Evolutionary conservation across 2,888 invertebrate genomes (phyloP), one percentile per base, ranked within the genome.

Genomic region (Ceramica pisi): DNA sequence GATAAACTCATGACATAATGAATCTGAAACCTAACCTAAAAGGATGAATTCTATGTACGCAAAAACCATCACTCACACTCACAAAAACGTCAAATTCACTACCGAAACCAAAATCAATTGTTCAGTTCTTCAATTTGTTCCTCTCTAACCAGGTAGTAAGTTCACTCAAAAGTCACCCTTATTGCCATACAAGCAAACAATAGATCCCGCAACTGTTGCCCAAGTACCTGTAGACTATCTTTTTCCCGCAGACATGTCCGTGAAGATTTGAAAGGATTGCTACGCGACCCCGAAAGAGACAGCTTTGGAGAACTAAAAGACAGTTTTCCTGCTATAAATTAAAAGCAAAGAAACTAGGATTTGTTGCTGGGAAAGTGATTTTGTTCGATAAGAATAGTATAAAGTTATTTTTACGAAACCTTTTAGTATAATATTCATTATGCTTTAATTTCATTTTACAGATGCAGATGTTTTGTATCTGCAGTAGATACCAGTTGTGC

Each of bases 251-350:
- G 87, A 67, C 82, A 69, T 76, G 16, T 66, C 79, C 75, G 83
- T 79, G 82, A 87, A 86, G 84, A 86, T 84, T 83, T 83, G 78
- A 86, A 86, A 87, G 86, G 87, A 88, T 88, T 84, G 86, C 67
- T 73, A 62, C 35, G 57, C 60, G 67, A 67, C 67, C 65, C 64
- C 56, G 71, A 76, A 69, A 72, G 69, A 59, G 76, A 72, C 66
- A 78, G 79, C 79, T 78, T 72, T 46, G 38, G 51, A 23, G 53
- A 67, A 48, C 72, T 67, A 66, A 71, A 60, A 51, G 31, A 78
- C 66, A 55, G 41, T 63, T 67, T 57, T 66, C 48, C n/a, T 71
- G 44, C 35, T 46, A 38, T 72, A 59, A 50, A 62, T 57, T 62
- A 41, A 44, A 62, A 71, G 31, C 1, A 77, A 50, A n/a, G 5